Evolutionary conservation across 1,140 invertebrate species (phyloP).

Genomic region (Limonius californicus): DNA sequence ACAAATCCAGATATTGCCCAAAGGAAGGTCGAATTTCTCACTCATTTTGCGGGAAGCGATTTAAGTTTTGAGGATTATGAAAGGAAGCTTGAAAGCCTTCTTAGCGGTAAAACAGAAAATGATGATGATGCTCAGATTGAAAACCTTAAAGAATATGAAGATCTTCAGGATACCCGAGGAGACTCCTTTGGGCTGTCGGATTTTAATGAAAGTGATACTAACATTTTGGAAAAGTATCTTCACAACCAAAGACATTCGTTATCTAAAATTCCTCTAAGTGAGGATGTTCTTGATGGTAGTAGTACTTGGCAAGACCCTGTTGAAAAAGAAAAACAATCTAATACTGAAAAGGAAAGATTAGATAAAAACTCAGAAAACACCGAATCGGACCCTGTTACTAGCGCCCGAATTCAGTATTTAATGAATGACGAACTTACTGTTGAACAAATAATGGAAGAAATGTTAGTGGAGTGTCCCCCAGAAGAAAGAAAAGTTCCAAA

Average conservation of each 20-base stretch:
- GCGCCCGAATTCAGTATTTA: not conserved
- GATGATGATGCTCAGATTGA: not conserved
- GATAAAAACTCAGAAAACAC: not conserved
- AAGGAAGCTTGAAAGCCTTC: not conserved
- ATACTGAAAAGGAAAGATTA: not conserved
- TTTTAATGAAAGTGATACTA: not conserved
- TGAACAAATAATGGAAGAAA: constrained; percentile 21
- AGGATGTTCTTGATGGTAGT: not conserved
- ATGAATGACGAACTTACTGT: constrained; percentile 12
- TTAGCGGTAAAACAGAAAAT: not conserved
- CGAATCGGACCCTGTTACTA: not conserved
- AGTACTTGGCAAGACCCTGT: too few relatives aligned
- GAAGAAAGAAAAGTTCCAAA: constrained; percentile 30
- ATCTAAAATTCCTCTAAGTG: not conserved
- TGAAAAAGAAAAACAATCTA: constrained; percentile 2
- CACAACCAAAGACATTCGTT: not conserved
- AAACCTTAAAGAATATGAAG: not conserved
- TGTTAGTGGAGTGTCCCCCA: not conserved
- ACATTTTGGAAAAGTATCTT: not conserved
- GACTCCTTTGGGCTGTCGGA: not conserved
- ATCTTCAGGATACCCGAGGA: not conserved
- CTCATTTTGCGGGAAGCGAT: not conserved
- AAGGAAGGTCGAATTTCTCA: not conserved
- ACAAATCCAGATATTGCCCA: not conserved
- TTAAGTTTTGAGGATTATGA: not conserved